These are phyloP conservation scores for Epistrophe grossulariae DNA, from an alignment of 2,888 invertebrate species.

Conservation along the genomic window DNA sequence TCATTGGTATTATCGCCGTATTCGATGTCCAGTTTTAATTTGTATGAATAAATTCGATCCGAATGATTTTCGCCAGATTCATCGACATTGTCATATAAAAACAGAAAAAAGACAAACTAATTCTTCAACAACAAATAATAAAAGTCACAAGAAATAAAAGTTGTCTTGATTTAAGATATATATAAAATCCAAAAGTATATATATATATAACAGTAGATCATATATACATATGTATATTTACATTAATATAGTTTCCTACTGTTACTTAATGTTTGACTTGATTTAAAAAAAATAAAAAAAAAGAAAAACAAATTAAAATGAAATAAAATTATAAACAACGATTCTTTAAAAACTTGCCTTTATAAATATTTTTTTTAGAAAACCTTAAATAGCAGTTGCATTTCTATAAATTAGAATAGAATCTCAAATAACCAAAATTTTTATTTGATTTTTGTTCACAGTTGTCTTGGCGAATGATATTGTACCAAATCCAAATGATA, in stretches of 20 bases:
- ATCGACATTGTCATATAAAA: constrained; percentile 81
- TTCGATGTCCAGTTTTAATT: constrained; percentile 82
- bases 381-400: not conserved
- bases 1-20: constrained; percentile 83
- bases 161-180: not conserved
- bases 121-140: constrained; percentile 45
- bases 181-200: not conserved
- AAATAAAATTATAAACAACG: constrained; percentile 42
- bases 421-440: constrained; percentile 50
- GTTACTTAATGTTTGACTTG: constrained; percentile 46
- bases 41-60: constrained; percentile 83
- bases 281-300: constrained; percentile 14
- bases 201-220: not conserved
- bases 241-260: constrained; percentile 33
- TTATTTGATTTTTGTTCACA: constrained; percentile 75
- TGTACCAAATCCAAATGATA: constrained; percentile 82
- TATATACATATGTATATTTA: too few relatives aligned
- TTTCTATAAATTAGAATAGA: not conserved
- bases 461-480: constrained; percentile 82
- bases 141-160: constrained; percentile 34
- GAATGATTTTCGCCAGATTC: constrained; percentile 82
- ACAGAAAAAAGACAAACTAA: constrained; percentile 77
- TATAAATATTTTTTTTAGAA: not conserved
- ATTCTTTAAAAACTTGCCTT: constrained; percentile 15
- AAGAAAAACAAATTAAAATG: constrained; percentile 21